Percentiles rank a stretch among this genome's conserved stretches.
phyloP scores from a whole-genome alignment of 2,888 invertebrate genomes.

The Lysandra bellargus region DNA sequence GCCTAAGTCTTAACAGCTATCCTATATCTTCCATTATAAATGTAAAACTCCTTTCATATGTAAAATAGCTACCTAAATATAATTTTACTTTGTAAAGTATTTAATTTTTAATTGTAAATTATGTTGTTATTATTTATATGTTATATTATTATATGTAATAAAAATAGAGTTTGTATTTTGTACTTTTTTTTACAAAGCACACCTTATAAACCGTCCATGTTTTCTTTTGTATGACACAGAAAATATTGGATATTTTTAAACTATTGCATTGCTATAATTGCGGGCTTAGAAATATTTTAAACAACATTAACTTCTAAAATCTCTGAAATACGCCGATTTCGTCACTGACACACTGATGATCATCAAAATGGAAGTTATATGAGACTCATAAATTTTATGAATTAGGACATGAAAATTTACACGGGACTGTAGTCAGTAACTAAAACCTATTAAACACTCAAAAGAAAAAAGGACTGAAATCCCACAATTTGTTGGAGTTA shows the following conservation, averaged over 20 bases:
- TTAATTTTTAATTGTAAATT: neutral
- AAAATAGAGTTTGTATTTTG: neutral
- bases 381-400: no score
- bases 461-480: no score
- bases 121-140: neutral
- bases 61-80: constrained; percentile 5
- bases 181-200: neutral
- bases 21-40: constrained; percentile 9
- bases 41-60: neutral
- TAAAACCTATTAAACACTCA: no score
- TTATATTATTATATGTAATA: neutral
- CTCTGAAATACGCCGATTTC: no score
- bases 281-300: no score
- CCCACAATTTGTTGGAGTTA: no score
- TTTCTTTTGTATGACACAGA: neutral
- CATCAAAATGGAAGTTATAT: no score
- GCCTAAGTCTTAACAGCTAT: constrained; percentile 2
- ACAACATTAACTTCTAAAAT: no score
- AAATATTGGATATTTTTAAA: neutral
- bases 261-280: no score
- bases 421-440: no score
- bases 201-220: neutral
- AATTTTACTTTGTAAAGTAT: constrained; percentile 3
- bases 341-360: no score
- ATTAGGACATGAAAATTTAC: no score